phyloP scores from a whole-genome alignment of 2,113 vertebrate species.

The Odocoileus hemionus region DNA sequence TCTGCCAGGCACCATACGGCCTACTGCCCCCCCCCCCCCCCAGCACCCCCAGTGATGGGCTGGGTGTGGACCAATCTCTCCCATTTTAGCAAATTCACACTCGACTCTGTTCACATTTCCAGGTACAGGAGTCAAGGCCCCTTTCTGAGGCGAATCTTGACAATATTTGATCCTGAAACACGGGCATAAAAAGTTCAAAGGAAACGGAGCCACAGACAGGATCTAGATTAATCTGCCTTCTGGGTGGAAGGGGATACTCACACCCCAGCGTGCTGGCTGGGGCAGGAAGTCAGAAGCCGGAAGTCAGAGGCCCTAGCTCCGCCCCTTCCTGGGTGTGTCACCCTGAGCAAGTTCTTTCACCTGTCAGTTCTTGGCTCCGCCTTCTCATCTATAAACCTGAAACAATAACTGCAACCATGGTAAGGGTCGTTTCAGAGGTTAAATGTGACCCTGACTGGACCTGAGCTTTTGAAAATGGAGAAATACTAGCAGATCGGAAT shows the following conservation, averaged over 20 bases:
- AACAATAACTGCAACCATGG: rapidly evolving
- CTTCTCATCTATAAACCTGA: neutral
- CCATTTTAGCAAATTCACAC: neutral
- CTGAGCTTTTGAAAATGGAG: neutral
- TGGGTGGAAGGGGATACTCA: neutral
- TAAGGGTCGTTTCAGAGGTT: rapidly evolving
- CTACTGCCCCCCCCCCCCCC: rapidly evolving
- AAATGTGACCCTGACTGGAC: rapidly evolving
- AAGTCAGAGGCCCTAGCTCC: neutral
- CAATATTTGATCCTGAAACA: neutral
- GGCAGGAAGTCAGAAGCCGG: neutral
- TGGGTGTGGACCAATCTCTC: no score
- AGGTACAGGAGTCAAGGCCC: neutral
- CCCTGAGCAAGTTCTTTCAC: rapidly evolving
- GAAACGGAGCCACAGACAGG: neutral
- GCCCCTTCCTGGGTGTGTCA: neutral
- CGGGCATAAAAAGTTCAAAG: neutral
- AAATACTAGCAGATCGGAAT: neutral
- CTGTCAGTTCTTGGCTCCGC: neutral
- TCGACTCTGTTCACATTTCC: neutral
- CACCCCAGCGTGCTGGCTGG: rapidly evolving
- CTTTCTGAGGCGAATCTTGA: neutral
- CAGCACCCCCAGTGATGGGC: rapidly evolving
- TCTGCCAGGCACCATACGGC: rapidly evolving
- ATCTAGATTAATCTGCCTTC: neutral